Conservation (phyloP, 35 echinoderm and acorn worm genomes). For the Heliocidaris erythrogramma region DNA sequence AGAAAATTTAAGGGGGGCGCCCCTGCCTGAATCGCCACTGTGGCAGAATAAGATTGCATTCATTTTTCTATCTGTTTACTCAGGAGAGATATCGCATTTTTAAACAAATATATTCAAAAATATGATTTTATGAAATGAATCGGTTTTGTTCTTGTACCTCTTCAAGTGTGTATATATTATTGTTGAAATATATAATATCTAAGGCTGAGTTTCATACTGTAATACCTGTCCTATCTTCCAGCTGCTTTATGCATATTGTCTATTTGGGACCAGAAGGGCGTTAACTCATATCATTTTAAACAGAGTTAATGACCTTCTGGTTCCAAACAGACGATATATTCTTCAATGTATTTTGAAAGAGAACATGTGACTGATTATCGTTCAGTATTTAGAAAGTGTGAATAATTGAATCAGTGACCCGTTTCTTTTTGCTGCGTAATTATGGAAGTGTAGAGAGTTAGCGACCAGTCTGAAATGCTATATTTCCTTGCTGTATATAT, state of each 20-base stretch:
- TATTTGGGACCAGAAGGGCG: too few species aligned
- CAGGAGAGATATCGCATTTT: background rate
- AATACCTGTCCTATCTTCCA: background rate
- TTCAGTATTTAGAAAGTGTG: too few species aligned
- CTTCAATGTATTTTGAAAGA: too few species aligned
- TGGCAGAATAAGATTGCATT: too few species aligned
- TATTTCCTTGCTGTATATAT: background rate
- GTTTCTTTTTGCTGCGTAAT: background rate
- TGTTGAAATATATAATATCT: background rate
- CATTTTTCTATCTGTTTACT: background rate
- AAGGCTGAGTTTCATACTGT: background rate
- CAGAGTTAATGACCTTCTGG: too few species aligned
- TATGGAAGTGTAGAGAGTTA: background rate
- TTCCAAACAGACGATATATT: too few species aligned
- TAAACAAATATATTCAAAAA: background rate
- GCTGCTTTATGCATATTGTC: too few species aligned
- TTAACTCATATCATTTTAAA: too few species aligned
- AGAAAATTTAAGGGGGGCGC: too few species aligned
- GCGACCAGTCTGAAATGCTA: background rate
- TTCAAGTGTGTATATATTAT: background rate
- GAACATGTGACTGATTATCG: too few species aligned
- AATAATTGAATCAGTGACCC: background rate
- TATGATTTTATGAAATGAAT: background rate
- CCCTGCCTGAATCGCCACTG: too few species aligned
- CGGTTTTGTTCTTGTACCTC: background rate